A percentile compares a stretch with the other conserved stretches of the same genome.
These are phyloP conservation scores for Rallus limicola DNA, from an alignment of 2,113 vertebrate genomes.

Conservation along the genomic window DNA sequence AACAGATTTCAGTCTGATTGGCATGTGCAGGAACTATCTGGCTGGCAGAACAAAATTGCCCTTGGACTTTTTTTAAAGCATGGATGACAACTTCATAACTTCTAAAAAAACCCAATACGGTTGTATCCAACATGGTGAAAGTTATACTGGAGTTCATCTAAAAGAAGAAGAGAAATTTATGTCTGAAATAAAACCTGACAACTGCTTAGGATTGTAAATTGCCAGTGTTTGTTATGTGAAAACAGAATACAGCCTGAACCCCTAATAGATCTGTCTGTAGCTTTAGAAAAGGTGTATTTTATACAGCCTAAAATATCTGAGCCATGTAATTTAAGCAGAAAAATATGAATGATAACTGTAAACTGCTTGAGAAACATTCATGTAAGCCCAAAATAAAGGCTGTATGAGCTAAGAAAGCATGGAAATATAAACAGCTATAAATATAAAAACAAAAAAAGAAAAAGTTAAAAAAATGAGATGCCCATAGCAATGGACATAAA, in stretches of 20 bases:
- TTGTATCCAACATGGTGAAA: neutral
- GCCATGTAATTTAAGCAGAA: neutral
- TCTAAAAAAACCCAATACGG: neutral
- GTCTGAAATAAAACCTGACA: constrained; percentile 35
- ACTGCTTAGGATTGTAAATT: neutral
- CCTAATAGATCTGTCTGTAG: neutral
- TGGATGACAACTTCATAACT: neutral
- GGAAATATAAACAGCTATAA: neutral
- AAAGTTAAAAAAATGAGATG: neutral
- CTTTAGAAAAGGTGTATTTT: neutral
- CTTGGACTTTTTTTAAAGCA: neutral
- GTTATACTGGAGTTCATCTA: neutral
- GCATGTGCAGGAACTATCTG: neutral
- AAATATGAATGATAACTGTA: neutral
- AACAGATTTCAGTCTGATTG: neutral
- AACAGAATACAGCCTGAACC: neutral
- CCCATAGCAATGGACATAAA: neutral
- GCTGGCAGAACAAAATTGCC: neutral
- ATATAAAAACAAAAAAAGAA: neutral
- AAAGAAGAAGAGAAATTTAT: constrained; percentile 6
- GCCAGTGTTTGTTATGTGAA: neutral
- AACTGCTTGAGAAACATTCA: neutral
- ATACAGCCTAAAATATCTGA: neutral
- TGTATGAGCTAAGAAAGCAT: neutral
- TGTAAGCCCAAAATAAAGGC: neutral